These are phyloP conservation scores for Ctenosaura bakeri DNA, from an alignment of 2,797 vertebrate genomes.

Conservation along the genomic window DNA sequence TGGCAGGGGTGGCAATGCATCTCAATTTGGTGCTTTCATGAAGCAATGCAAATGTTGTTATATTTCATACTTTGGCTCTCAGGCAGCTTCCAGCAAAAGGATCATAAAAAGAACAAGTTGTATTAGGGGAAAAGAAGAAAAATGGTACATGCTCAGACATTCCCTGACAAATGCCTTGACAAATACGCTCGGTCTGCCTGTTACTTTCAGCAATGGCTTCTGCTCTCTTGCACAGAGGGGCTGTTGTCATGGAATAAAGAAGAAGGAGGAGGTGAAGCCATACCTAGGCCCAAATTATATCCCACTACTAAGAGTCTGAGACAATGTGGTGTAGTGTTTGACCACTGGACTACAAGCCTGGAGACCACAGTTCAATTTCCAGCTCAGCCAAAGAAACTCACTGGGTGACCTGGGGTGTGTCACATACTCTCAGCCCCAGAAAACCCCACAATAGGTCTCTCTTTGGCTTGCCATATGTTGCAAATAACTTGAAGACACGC, in stretches of 20 bases:
- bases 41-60: constrained; percentile 54
- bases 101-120: constrained; percentile 47
- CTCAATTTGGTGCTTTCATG: constrained; percentile 60
- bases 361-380: too few relatives aligned
- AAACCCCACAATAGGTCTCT: too few relatives aligned
- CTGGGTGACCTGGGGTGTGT: too few relatives aligned
- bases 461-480: too few relatives aligned
- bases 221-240: not conserved
- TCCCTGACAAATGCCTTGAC: not conserved
- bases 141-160: constrained; percentile 5
- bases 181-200: not conserved
- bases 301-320: not conserved
- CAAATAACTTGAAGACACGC: too few relatives aligned
- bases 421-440: too few relatives aligned
- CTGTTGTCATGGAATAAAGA: constrained; percentile 37
- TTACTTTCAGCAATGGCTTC: not conserved
- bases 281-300: not conserved
- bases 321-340: too few relatives aligned
- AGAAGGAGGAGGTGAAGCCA: not conserved
- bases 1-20: constrained; percentile 53
- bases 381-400: too few relatives aligned
- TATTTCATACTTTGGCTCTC: constrained; percentile 40
- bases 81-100: constrained; percentile 37
- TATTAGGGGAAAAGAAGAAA: constrained; percentile 20
- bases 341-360: too few relatives aligned